Evolutionary conservation across 2,797 vertebrate species (phyloP).

Genomic region (Phoeniculus purpureus): DNA sequence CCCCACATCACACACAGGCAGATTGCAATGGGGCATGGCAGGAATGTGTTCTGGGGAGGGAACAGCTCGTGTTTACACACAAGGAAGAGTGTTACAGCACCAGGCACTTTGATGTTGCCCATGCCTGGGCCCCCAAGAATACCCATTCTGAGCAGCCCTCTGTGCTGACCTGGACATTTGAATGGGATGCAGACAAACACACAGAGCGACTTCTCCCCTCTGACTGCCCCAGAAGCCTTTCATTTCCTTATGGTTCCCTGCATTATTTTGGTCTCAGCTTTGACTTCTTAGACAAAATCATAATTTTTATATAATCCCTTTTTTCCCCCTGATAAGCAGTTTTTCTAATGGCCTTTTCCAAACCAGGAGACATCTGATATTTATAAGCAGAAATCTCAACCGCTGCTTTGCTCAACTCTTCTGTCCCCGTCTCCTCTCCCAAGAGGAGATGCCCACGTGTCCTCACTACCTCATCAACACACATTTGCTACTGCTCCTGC

Average conservation of each 20-base stretch:
- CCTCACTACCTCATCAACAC: neutral
- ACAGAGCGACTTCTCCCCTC: neutral
- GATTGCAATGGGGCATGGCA: fast-evolving
- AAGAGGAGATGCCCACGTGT: neutral
- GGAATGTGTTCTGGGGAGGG: neutral
- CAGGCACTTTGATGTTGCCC: neutral
- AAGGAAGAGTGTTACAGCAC: neutral
- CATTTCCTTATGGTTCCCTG: neutral
- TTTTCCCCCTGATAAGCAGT: neutral
- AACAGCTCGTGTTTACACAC: neutral
- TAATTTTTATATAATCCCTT: neutral
- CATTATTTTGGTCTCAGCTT: neutral
- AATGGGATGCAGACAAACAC: neutral
- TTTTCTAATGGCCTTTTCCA: neutral
- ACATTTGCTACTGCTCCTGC: neutral
- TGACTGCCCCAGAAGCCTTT: neutral
- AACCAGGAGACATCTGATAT: neutral
- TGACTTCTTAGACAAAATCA: neutral
- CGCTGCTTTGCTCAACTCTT: neutral
- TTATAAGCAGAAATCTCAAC: neutral
- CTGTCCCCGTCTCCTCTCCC: neutral
- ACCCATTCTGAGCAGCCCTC: neutral
- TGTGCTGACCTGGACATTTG: neutral
- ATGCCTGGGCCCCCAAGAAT: neutral
- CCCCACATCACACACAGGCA: neutral